Conservation (phyloP, 2,113 vertebrate species). For the Rostratula benghalensis region DNA sequence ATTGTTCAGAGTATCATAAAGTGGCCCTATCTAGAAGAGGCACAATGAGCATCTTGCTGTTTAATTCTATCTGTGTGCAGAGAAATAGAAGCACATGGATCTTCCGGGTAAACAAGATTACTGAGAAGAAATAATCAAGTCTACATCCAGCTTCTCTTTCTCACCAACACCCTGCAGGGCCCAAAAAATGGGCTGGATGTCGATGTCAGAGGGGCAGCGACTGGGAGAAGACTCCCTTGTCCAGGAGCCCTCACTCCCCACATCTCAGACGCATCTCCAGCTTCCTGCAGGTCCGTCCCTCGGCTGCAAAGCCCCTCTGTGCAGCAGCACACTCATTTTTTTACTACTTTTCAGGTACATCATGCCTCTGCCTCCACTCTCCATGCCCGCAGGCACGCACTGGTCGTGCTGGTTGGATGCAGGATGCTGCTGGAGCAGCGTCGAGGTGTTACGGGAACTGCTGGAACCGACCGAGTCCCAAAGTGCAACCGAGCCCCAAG, state of each 20-base stretch:
- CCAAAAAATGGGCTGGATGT: neutral
- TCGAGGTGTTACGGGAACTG: neutral
- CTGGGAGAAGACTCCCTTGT: neutral
- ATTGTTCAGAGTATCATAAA: neutral
- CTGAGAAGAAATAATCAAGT: neutral
- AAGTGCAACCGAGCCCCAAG: neutral
- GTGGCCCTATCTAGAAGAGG: neutral
- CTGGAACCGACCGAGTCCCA: neutral
- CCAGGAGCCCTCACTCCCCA: neutral
- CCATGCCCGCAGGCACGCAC: rapidly evolving
- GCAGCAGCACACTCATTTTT: neutral
- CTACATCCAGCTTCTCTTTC: neutral
- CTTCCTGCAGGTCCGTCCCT: neutral
- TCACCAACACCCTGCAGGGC: neutral
- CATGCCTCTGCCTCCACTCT: neutral
- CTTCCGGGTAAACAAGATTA: neutral
- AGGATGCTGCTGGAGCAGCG: neutral
- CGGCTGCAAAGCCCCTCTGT: neutral
- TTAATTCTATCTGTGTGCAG: neutral
- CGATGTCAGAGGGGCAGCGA: neutral
- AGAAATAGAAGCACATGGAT: neutral
- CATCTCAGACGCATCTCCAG: neutral
- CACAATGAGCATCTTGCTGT: neutral
- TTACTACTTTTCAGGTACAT: neutral
- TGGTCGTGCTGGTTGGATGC: neutral